Evolutionary conservation across 2,113 vertebrate species (phyloP), one percentile per base, ranked within the genome.

Genomic region (Nannospalax galili): DNA sequence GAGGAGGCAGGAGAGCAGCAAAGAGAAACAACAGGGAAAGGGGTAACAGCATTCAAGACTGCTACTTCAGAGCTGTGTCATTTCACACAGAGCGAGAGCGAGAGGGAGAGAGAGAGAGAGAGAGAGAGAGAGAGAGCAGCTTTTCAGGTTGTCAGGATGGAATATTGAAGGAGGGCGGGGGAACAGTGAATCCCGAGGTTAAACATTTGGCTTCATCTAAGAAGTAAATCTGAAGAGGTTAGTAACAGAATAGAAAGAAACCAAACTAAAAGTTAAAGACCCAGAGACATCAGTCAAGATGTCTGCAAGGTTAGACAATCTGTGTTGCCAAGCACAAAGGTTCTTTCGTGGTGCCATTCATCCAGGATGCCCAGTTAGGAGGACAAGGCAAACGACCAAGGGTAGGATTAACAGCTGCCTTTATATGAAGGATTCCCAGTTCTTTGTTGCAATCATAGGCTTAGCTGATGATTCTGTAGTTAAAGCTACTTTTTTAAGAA

Each of bases 221-320:
- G n/a, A 80, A 62, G 42, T 15, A 37, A 52, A 81, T 5, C 67
- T 45, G 26, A 94, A 77, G 64, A 92, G 88, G 64, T 90, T 20
- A 90, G 84, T 30, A 37, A 26, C 65, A 79, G 56, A 32, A 37
- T 30, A 74, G 64, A 85, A 81, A 93, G 75, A 84, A n/a, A 11
- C 37, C 52, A 48, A 81, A 78, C 82, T 85, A 91, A 82, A 95
- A 73, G 64, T 82, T 82, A 88, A 64, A 94, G 92, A 88, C 91
- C 77, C 91, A 72, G 89, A 93, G 32, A 45, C n/a, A 0, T 6
- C 24, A 69, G 81, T 92, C 93, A 92, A 96, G 93, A 92, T 93
- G 77, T 93, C 40, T 30, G 4, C 17, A 60, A 22, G 89, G 85
- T 89, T 92, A 60, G 78, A 90, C 77, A 82, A 78, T 78, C 77